Evolutionary conservation across 2,888 invertebrate species (phyloP).

Genomic region (Orchestes rusci): DNA sequence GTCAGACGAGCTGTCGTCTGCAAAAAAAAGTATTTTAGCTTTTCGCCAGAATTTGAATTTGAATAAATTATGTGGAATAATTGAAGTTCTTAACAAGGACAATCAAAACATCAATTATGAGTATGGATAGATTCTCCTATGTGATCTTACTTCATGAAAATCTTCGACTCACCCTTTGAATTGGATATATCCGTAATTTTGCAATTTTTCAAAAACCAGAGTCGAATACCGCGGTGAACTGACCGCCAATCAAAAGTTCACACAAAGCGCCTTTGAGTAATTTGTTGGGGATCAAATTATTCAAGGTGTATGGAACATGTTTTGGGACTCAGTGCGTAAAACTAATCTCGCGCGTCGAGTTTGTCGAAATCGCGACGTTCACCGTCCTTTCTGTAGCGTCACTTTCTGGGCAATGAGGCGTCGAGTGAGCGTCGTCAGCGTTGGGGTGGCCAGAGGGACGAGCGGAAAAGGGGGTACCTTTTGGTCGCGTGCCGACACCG

Average conservation of each 20-base stretch:
- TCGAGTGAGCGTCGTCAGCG: constrained; percentile 38
- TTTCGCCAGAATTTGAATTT: not conserved
- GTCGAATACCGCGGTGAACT: not conserved
- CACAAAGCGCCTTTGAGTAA: no score
- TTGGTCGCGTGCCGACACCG: constrained; percentile 47
- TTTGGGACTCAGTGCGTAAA: no score
- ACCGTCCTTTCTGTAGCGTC: constrained; percentile 19
- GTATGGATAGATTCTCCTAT: no score
- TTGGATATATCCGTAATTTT: constrained; percentile 20
- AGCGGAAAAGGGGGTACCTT: constrained; percentile 31
- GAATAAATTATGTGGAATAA: no score
- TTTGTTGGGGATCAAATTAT: no score
- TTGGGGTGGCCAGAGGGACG: constrained; percentile 31
- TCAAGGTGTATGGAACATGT: no score
- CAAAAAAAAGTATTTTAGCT: constrained; percentile 5
- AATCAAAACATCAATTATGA: no score
- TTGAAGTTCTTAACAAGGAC: no score
- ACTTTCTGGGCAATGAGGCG: constrained; percentile 33
- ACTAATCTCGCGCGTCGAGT: no score
- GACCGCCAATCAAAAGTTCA: constrained; percentile 4
- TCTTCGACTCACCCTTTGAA: constrained; percentile 20
- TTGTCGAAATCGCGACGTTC: no score
- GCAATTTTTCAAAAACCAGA: no score
- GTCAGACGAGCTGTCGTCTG: constrained; percentile 23
- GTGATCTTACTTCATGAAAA: no score